Percentiles rank a stretch among this genome's conserved stretches.
Evolutionary conservation across 2,113 vertebrate genomes (phyloP).

Genomic region (Ceratotherium simum): DNA sequence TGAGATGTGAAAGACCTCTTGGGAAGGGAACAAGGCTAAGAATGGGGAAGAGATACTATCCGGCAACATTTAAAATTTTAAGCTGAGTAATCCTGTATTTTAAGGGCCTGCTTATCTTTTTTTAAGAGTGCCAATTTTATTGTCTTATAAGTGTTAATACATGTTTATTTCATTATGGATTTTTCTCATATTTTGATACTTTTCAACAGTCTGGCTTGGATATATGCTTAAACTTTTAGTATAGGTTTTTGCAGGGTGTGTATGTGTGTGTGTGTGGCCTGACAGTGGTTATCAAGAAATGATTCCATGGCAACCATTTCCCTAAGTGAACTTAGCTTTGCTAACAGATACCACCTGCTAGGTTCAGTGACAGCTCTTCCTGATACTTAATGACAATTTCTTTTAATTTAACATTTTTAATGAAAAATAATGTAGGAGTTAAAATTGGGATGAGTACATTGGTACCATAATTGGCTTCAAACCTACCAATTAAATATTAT

Average conservation of each 20-base stretch:
- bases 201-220: constrained; percentile 33
- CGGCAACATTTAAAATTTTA: constrained; percentile 56
- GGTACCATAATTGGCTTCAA: constrained; percentile 78
- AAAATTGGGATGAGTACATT: constrained; percentile 70
- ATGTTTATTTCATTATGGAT: constrained; percentile 33
- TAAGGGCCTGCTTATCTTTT: constrained; percentile 8
- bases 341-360: constrained; percentile 66
- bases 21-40: constrained; percentile 43
- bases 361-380: constrained; percentile 74
- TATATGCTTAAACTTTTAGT: background rate
- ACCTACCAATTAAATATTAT: constrained; percentile 81
- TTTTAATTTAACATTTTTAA: constrained; percentile 82
- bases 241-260: background rate
- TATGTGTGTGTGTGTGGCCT: too few species aligned
- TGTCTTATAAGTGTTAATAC: constrained; percentile 67
- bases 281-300: background rate
- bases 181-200: constrained; percentile 19
- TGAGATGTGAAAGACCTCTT: constrained; percentile 69
- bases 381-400: constrained; percentile 79
- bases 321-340: constrained; percentile 61
- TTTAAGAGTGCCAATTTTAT: constrained; percentile 70
- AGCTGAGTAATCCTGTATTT: constrained; percentile 32
- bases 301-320: constrained; percentile 53
- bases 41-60: too few species aligned
- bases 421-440: constrained; percentile 82